Evolutionary conservation across 2,888 invertebrate species (phyloP).

Genomic region (Hermaeophaga mercurialis): DNA sequence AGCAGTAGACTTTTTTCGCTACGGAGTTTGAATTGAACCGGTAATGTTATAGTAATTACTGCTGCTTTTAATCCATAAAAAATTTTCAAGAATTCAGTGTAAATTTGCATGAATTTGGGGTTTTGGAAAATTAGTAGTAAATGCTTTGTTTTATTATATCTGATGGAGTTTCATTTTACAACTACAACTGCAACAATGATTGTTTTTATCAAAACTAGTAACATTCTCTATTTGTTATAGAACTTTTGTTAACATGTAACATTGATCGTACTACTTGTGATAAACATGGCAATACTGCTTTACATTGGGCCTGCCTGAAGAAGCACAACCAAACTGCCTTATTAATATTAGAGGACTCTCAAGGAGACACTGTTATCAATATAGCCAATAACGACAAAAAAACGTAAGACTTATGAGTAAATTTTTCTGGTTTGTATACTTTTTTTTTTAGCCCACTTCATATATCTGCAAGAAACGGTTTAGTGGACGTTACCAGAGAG

Average conservation of each 20-base stretch:
- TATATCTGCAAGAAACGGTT: slow-evolving; percentile 65
- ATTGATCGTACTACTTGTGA: slow-evolving; percentile 62
- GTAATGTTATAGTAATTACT: no score
- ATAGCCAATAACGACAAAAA: slow-evolving; percentile 62
- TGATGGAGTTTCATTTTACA: no score
- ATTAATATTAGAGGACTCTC: slow-evolving; percentile 61
- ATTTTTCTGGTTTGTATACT: no score
- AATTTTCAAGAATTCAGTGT: no score
- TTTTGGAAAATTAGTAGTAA: no score
- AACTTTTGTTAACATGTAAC: slow-evolving; percentile 61
- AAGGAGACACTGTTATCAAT: slow-evolving; percentile 55
- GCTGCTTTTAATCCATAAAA: no score
- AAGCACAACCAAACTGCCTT: slow-evolving; percentile 64
- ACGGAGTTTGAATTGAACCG: no score
- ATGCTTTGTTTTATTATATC: no score
- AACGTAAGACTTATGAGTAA: slow-evolving; percentile 63
- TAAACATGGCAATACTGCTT: slow-evolving; percentile 63
- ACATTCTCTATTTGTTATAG: slow-evolving; percentile 55
- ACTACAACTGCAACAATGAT: no score
- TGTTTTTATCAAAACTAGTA: no score
- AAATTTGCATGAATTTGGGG: no score
- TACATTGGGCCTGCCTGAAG: slow-evolving; percentile 66
- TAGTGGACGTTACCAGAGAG: slow-evolving; percentile 64
- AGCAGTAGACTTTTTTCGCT: no score
- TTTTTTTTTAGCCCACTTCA: slow-evolving; percentile 66